Evolutionary conservation across 2,888 invertebrate genomes (phyloP), one percentile per base, ranked within the genome.

Genomic region (Neoaliturus tenellus): DNA sequence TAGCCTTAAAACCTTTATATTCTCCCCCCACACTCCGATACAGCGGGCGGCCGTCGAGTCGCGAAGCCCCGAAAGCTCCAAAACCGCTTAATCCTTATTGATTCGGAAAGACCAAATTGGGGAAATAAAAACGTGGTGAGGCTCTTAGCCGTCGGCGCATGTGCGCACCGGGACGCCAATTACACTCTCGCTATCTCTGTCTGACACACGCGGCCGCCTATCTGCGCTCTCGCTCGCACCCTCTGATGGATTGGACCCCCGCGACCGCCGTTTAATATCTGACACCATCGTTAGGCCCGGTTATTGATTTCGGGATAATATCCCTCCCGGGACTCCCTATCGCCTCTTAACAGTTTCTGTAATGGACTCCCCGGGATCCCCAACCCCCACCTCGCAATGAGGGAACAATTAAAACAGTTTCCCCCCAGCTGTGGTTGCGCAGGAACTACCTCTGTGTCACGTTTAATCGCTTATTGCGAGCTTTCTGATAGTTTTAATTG

Each of bases 171-270:
- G 75, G 51, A 55, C 78, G 31, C 33, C 78, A 78, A 78, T 78
- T 78, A 78, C 78, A 28, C 5, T 48, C 28, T 44, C 23, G 12
- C 80, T 5, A 2, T 48, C 78, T 62, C 25, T 62, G 62, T 62
- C 62, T 25, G 14, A 25, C 62, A 62, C 62, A 62, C 62, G 31
- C 10, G 5, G 14, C 4, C 44, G 14, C 48, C 62, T 41, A 35
- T 41, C 55, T 31, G 1, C 69, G 5, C 48, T 71, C 82, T 82
- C 81, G 6, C 67, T 81, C 48, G 31, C 44, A 39, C 48, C 44
- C 82, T 28, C 33, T 82, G 82, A 82, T 82, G 82, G 82, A 86
- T 86, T 85, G 85, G 86, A 85, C 85, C 85, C 85, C 85, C 75
- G 85, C 84, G 83, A 81, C 83, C 84, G 81, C 81, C 85, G 85